Base-by-base conservation (phyloP, 2,113 vertebrate species). In the Solea senegalensis region DNA sequence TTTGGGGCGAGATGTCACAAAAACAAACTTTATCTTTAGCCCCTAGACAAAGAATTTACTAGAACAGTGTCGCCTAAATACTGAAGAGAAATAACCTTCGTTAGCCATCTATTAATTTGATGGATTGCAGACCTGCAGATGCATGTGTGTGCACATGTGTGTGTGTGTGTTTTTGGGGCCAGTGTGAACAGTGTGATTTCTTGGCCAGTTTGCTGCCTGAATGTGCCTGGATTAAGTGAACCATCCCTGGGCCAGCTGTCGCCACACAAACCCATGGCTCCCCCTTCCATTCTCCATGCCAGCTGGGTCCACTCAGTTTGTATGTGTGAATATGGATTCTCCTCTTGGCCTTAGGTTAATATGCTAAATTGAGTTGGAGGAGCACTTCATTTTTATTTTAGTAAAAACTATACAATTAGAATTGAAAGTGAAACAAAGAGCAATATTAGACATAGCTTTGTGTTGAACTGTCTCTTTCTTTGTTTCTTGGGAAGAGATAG, bases 171-270 rank as follows among this genome's bases (percentile, higher is more conserved):
- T 74, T 78, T 68, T 59, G 52, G 81, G 72, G 74, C 74, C 86
- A 34, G 34, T 74, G 72, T 74, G 72, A 63, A 49, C 64, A 65
- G 72, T 83, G 82, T 83, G 73, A 87, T 77, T 69, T 65, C 28
- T 72, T 76, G 75, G 81, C 81, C 76, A 63, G 53, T 65, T 74
- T 61, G 71, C 61, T 7, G 74, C 63, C 65, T 51, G 72, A 54
- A 69, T 76, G 65, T 83, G 82, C 56, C 63, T 75, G 66, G 86
- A 85, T 86, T 60, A 86, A 86, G 67, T 86, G 89, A 85, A 80
- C 72, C 85, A 57, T 91, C 21, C 16, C 68, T 69, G 49, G 58
- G 68, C 86, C 90, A 91, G 86, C 88, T 91, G 90, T 84, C 73
- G 63, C 74, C 77, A 50, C 76, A 72, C 71, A 78, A 46, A 64